A percentile compares a stretch with the other conserved stretches of the same genome.
These are phyloP conservation scores for Atta colombica DNA, from an alignment of 1,140 invertebrate genomes.

Conservation along the genomic window DNA sequence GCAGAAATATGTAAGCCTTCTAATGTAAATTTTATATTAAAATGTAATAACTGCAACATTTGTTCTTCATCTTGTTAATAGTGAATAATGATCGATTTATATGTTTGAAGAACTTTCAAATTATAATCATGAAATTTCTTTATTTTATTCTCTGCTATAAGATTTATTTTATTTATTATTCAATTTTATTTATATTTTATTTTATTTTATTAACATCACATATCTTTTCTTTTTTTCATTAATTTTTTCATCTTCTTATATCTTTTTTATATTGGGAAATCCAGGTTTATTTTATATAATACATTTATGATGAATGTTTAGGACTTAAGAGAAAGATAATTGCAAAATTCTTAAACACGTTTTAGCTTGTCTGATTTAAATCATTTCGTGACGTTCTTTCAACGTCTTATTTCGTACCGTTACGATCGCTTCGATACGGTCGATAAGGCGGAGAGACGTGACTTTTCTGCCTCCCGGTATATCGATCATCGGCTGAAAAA, in stretches of 20 bases:
- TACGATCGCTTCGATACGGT: slow-evolving; percentile 22
- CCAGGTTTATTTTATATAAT: background rate
- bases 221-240: background rate
- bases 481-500: slow-evolving; percentile 67
- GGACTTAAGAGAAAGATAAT: background rate
- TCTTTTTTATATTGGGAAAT: background rate
- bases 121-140: background rate
- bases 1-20: background rate
- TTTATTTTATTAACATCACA: background rate
- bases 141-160: background rate
- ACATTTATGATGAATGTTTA: background rate
- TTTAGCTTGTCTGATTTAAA: background rate
- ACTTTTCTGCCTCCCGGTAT: slow-evolving; percentile 31
- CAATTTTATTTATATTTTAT: background rate
- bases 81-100: slow-evolving; percentile 4
- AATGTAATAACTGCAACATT: background rate
- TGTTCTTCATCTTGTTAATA: background rate
- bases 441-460: slow-evolving; percentile 14
- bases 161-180: background rate
- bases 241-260: background rate
- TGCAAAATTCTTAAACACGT: background rate
- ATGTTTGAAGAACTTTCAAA: background rate
- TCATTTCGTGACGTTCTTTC: slow-evolving; percentile 7
- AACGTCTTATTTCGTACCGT: slow-evolving; percentile 8
- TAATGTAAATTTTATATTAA: slow-evolving; percentile 42